These are phyloP conservation scores for Solenodon paradoxus DNA, from an alignment of 2,113 vertebrate species.

Conservation along the genomic window DNA sequence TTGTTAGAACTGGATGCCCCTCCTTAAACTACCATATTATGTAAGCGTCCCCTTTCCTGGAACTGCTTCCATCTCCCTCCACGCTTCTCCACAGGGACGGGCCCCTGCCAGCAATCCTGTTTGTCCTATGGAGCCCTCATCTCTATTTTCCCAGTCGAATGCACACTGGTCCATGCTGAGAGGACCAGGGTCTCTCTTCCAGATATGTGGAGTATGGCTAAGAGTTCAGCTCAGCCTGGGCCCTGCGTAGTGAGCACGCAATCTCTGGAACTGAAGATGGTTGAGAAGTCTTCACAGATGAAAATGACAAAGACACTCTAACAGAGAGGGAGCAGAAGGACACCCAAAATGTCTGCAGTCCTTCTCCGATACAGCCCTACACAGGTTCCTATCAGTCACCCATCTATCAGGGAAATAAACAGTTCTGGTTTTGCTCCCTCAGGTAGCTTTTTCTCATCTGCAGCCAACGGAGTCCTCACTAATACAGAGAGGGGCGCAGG, in stretches of 20 bases:
- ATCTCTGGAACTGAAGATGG: neutral
- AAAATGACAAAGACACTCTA: neutral
- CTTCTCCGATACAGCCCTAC: neutral
- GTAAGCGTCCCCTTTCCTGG: no score
- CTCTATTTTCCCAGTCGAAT: neutral
- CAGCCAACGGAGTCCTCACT: neutral
- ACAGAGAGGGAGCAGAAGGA: neutral
- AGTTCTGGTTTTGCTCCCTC: neutral
- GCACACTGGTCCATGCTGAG: neutral
- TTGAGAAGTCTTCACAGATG: neutral
- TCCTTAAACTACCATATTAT: neutral
- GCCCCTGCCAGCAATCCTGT: neutral
- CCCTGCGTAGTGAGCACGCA: neutral
- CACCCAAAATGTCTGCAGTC: neutral
- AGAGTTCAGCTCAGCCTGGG: neutral
- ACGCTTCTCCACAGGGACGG: neutral
- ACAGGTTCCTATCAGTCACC: neutral
- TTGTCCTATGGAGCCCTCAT: neutral
- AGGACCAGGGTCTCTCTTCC: neutral
- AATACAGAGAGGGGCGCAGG: neutral
- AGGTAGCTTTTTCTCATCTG: neutral
- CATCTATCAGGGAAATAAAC: neutral
- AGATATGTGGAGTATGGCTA: neutral
- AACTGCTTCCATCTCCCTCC: neutral
- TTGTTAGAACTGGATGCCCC: neutral